Conservation (phyloP, 1,140 invertebrate species). For the Drosophila azteca region DNA sequence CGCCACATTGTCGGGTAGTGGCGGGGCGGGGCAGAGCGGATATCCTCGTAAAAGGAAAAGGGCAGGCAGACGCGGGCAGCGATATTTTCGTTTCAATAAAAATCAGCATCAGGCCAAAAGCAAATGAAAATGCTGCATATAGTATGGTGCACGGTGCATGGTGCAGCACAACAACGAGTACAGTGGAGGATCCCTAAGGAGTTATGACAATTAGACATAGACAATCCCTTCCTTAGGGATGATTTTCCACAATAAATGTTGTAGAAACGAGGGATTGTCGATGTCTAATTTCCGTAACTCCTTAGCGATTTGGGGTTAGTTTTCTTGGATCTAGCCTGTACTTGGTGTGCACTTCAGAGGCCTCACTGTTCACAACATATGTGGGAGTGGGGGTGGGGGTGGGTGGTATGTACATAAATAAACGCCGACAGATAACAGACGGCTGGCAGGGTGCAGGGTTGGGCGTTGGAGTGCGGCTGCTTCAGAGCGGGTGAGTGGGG, state of each 20-base stretch:
- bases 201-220: too few species aligned
- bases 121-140: slow-evolving; percentile 71
- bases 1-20: slow-evolving; percentile 3
- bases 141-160: too few species aligned
- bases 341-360: too few species aligned
- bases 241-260: too few species aligned
- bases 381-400: slow-evolving; percentile 46
- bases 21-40: not conserved
- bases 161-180: too few species aligned
- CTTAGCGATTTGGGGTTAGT: too few species aligned
- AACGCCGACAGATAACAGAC: slow-evolving; percentile 65
- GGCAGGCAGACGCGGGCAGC: slow-evolving; percentile 43
- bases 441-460: slow-evolving; percentile 2
- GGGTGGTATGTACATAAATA: slow-evolving; percentile 60
- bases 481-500: not conserved
- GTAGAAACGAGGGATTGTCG: too few species aligned
- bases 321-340: too few species aligned
- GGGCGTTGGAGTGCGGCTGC: not conserved
- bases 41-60: slow-evolving; percentile 18
- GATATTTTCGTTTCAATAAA: slow-evolving; percentile 81
- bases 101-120: slow-evolving; percentile 49
- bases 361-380: too few species aligned
- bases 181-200: too few species aligned
- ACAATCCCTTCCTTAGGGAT: too few species aligned
- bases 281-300: too few species aligned